Percentiles rank a stretch among this genome's conserved stretches.
These are phyloP conservation scores for Piprites chloris DNA, from an alignment of 2,113 vertebrate genomes.

Conservation along the genomic window DNA sequence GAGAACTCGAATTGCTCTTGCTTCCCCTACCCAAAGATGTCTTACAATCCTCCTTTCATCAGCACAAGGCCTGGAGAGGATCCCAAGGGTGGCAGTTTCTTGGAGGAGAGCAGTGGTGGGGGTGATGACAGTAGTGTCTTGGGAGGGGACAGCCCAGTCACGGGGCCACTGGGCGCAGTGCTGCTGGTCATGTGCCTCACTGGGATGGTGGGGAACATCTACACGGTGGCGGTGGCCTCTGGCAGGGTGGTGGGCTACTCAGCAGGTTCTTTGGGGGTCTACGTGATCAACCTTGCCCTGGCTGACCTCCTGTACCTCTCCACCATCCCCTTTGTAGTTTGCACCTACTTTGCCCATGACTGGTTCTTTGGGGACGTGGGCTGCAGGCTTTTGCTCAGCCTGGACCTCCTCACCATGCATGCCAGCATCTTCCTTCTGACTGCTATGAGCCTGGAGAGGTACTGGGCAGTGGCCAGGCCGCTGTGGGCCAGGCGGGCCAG, in stretches of 20 bases:
- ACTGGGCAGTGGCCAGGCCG: slow-evolving; percentile 78
- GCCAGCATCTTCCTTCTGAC: slow-evolving; percentile 84
- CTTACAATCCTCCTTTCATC: neutral
- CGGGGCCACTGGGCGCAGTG: slow-evolving; percentile 67
- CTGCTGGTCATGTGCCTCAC: slow-evolving; percentile 78
- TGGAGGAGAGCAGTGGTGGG: neutral
- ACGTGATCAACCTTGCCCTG: slow-evolving; percentile 82
- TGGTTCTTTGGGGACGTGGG: slow-evolving; percentile 86
- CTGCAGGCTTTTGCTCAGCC: slow-evolving; percentile 82
- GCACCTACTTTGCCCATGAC: slow-evolving; percentile 80
- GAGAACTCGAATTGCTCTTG: neutral
- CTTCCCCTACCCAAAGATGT: neutral
- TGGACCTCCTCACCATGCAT: slow-evolving; percentile 88
- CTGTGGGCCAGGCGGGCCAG: slow-evolving; percentile 56
- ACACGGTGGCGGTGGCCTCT: slow-evolving; percentile 75
- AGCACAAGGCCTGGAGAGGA: neutral
- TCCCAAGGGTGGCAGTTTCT: neutral
- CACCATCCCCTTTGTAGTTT: slow-evolving; percentile 88
- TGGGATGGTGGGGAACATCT: slow-evolving; percentile 80
- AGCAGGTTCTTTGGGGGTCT: slow-evolving; percentile 78
- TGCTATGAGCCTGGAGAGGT: slow-evolving; percentile 84
- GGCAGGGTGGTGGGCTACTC: slow-evolving; percentile 68
- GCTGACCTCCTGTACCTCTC: slow-evolving; percentile 87
- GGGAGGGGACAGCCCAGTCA: slow-evolving; percentile 68
- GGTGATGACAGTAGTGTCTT: neutral